Evolutionary conservation across 2,113 vertebrate species (phyloP), one percentile per base, ranked within the genome.

Genomic region (Rhinoptilus africanus): DNA sequence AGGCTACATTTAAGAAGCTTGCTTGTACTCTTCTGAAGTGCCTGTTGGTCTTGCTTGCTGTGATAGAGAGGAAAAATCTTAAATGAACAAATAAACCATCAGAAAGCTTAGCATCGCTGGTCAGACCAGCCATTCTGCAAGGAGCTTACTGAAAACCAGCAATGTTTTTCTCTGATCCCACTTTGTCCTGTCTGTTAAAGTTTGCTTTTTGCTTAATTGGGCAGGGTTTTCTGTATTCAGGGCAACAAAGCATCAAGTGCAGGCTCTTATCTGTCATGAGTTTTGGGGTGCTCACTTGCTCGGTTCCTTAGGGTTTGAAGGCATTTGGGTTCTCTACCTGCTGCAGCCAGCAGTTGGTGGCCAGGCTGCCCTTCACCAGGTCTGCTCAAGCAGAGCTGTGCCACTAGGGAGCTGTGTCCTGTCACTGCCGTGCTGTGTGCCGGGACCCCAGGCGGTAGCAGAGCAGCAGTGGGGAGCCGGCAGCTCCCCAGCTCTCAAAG

Each of bases 21-120:
- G 43, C 73, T 92, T 54, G 18, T 59, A 50, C 5, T 86, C 39
- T 84, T 66, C 79, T 85, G 39, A 92, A 89, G 71, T 73, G 57
- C 32, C 24, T 92, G 43, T 79, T 94, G 59, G 43, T 91, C n/a
- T 89, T 85, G 34, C 78, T 94, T 87, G 66, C 39, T 91, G 39
- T 11, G 6, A 48, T 75, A 1, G 4, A 84, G 48, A 69, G 47
- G 27, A 16, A 50, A 89, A 43, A 71, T 72, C 41, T 72, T 89
- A 43, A n/a, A 74, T 54, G 75, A 89, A 43, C 12, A 84, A 75
- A 43, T 19, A 86, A 89, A 45, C 34, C 7, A 39, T 57, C 28
- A 18, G 32, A 54, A 89, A 72, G 10, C 19, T 4, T 60, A 26
- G 35, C 12, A 63, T 59, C 3, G 2, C 86, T 71, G 37, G 45